phyloP scores from a whole-genome alignment of 2,797 vertebrate genomes.

The Smutsia temminckii region DNA sequence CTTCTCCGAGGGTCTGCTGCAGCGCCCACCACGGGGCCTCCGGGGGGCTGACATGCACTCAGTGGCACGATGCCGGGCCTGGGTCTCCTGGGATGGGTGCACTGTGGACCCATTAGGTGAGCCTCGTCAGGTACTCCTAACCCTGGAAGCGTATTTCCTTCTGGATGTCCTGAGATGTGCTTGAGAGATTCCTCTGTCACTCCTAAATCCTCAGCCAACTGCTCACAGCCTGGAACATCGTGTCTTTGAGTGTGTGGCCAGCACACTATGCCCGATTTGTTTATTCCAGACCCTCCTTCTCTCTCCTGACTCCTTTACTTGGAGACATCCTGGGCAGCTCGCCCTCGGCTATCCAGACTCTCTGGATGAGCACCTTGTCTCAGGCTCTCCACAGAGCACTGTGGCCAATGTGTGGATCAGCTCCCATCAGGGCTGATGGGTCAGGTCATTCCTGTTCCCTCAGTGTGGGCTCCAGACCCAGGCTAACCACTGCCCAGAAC shows the following conservation, averaged over 20 bases:
- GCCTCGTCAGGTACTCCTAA: rapidly evolving
- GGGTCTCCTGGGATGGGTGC: rapidly evolving
- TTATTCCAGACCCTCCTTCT: background rate
- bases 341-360: rapidly evolving
- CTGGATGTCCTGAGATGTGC: rapidly evolving
- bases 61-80: rapidly evolving
- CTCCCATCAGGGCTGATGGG: background rate
- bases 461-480: background rate
- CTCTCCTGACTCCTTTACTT: too few species aligned
- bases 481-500: rapidly evolving
- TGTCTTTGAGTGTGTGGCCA: rapidly evolving
- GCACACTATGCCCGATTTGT: rapidly evolving
- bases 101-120: rapidly evolving
- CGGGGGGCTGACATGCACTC: background rate
- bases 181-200: background rate
- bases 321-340: too few species aligned
- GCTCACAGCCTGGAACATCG: rapidly evolving
- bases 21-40: rapidly evolving
- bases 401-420: rapidly evolving
- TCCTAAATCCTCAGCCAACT: too few species aligned
- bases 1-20: background rate
- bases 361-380: background rate
- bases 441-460: rapidly evolving
- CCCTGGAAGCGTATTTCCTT: background rate
- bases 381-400: rapidly evolving